Percentiles rank a stretch among this genome's conserved stretches.
These are phyloP conservation scores for Arbacia lixula DNA, from an alignment of 53 echinoderm and acorn worm species.

Conservation along the genomic window DNA sequence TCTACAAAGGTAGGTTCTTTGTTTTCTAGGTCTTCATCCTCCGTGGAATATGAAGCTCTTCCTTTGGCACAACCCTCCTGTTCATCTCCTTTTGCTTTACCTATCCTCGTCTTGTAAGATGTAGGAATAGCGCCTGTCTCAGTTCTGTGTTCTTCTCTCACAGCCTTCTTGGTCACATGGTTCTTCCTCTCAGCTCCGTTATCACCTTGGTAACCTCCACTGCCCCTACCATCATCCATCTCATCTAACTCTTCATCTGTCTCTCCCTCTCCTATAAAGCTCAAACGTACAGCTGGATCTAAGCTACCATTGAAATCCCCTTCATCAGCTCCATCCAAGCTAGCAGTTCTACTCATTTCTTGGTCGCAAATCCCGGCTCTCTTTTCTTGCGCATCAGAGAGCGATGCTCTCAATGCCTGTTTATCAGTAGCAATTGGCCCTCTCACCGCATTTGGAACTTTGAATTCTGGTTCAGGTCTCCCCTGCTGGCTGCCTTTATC, in stretches of 20 bases:
- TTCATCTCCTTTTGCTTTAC: background rate
- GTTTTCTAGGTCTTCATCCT: background rate
- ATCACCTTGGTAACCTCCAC: background rate
- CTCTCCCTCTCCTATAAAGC: background rate
- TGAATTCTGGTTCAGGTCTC: no score
- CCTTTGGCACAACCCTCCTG: background rate
- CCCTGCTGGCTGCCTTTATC: no score
- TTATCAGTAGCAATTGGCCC: no score
- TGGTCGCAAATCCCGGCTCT: no score
- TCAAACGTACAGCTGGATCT: constrained; percentile 43
- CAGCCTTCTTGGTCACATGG: background rate
- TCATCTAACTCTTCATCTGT: constrained; percentile 31
- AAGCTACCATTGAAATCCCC: constrained; percentile 45
- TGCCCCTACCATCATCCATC: background rate
- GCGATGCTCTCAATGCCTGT: no score
- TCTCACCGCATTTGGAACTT: no score
- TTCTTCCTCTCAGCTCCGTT: background rate
- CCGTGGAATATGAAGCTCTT: background rate
- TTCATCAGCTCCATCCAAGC: no score
- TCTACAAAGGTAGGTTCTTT: background rate
- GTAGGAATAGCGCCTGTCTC: background rate
- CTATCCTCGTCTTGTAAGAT: background rate
- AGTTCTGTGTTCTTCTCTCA: background rate
- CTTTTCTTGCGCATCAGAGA: no score
- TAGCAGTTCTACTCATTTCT: no score